Evolutionary conservation across 2,113 vertebrate species (phyloP), one percentile per base, ranked within the genome.

Genomic region (Tretioscincus oriximinensis): DNA sequence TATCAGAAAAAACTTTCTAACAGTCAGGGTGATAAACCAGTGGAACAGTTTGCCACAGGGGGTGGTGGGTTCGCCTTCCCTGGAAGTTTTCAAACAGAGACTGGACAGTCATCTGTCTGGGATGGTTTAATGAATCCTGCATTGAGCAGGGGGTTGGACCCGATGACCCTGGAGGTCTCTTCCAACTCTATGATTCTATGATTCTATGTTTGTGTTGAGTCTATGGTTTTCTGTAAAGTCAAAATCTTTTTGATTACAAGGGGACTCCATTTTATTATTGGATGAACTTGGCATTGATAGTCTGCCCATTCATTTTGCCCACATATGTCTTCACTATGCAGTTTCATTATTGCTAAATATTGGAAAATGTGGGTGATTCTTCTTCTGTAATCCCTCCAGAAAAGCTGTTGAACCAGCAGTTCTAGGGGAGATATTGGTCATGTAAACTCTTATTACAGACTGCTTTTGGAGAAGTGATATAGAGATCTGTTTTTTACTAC

Each of bases 361-460:
- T 0, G 1, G 1, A 20, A 58, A 12, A 21, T n/a, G 20, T 67
- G 26, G 73, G n/a, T 21, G 29, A 47, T 73, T n/a, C 0, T 24
- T 24, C n/a, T 21, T n/a, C 21, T 31, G 16, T 26, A 26, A 12
- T 49, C 64, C 26, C 9, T 6, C 45, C 26, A 26, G n/a, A 26
- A 26, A 54, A 58, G 54, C 41, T 5, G 41, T 12, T 28, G 5
- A 60, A 47, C 35, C 24, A 73, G 28, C 28, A 22, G 47, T 78
- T 73, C 58, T 18, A 65, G 54, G 2, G 24, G 41, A 31, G 49
- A 49, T 1, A 0, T 71, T 1, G 54, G 61, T 0, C 29, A n/a
- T 79, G 54, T 76, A 70, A 35, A 61, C 24, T 11, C 9, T 9
- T 65, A 73, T 60, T 20, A 7, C 0, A 6, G 49, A 64, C 58